Evolutionary conservation across 1,140 invertebrate species (phyloP), one percentile per base, ranked within the genome.

Genomic region (Magallana gigas): DNA sequence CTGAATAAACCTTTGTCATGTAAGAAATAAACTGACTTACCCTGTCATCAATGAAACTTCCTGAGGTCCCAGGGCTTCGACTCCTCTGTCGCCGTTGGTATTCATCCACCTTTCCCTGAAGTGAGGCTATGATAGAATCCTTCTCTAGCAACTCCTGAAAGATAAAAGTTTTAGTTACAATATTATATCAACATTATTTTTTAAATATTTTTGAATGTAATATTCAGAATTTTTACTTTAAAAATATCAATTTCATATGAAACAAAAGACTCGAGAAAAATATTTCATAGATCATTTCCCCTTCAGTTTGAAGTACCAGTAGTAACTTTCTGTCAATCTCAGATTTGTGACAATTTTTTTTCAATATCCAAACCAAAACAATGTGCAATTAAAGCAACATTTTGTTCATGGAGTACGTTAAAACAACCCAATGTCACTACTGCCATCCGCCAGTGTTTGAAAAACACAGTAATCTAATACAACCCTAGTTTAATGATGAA

Each of bases 31-130:
- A 0, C 36, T 48, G 5, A 48, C 36, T 76, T 29, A 76, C 68
- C 68, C 23, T 76, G 23, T 76, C 84, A 58, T 89, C 85, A 48
- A 92, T 89, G 71, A 91, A 92, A 62, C 90, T 91, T 18, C 89
- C 90, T 59, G 85, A 85, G 5, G 85, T 56, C 6, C 83, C 84
- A 0, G 83, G 83, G 14, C 64, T 58, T 8, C 85, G 64, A 68
- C 80, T 85, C 14, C 71, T 83, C 57, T 80, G 57, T 14, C 82
- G 83, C 57, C 80, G 85, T 8, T 81, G 58, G 12, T 58, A 83
- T 18, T 76, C 59, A 57, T 89, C 87, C 6, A 89, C 88, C 36
- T 71, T 85, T 59, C 85, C 86, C 84, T 91, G 86, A 23, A 91
- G 87, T 12, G 87, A 60, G 11, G 87, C 57, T 4, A 91, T 89